Conservation (phyloP, 2,797 vertebrate species). For the Crocodylus rhombifer region DNA sequence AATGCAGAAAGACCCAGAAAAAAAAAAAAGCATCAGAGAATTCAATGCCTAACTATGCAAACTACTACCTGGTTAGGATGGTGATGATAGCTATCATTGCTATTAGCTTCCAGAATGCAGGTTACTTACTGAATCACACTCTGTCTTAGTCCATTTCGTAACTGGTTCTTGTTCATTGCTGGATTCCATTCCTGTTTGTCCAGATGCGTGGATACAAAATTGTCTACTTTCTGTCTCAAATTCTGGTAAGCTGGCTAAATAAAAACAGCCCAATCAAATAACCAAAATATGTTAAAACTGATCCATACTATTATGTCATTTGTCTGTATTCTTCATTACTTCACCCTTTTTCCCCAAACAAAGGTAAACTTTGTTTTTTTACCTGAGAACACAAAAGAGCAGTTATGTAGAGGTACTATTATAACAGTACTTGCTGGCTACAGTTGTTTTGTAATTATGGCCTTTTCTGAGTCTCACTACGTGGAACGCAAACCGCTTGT, state of each 20-base stretch:
- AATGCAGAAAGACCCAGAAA: not conserved
- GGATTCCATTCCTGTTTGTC: constrained; percentile 98
- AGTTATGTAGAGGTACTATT: not conserved
- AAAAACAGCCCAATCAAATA: not conserved
- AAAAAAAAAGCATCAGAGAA: not conserved
- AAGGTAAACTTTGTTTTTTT: constrained; percentile 20
- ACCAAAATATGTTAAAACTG: constrained; percentile 8
- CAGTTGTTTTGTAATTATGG: not conserved
- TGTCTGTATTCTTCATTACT: not conserved
- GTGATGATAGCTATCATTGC: not conserved
- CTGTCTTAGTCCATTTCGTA: constrained; percentile 93
- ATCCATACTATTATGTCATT: not conserved
- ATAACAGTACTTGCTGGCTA: not conserved
- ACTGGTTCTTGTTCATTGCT: constrained; percentile 97
- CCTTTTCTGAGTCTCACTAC: not conserved
- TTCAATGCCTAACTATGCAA: not conserved
- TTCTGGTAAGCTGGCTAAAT: constrained; percentile 96
- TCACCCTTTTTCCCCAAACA: constrained; percentile 10
- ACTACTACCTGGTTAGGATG: not conserved
- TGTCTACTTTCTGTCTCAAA: constrained; percentile 97
- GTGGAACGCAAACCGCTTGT: not conserved
- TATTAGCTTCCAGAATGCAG: not conserved
- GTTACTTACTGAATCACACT: constrained; percentile 94
- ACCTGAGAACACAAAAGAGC: not conserved
- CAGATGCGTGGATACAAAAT: constrained; percentile 94